A percentile compares a stretch with the other conserved stretches of the same genome.
Evolutionary conservation across 2,888 invertebrate genomes (phyloP).

Genomic region (Blera fallax): DNA sequence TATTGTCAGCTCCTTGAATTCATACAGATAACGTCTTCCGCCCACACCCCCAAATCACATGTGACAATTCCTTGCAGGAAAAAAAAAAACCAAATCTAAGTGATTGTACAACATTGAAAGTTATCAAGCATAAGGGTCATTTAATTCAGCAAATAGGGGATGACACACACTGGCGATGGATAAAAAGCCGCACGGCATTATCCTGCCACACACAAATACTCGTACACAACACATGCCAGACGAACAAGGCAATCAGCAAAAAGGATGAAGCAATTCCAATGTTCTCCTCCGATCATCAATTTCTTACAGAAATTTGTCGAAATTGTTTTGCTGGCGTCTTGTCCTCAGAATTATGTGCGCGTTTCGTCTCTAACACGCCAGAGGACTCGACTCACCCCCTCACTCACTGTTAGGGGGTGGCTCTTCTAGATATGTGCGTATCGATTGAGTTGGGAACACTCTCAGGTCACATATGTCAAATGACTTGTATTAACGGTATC

Average conservation of each 20-base stretch:
- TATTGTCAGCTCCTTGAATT: not conserved
- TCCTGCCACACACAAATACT: conserved; percentile 14
- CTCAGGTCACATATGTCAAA: conserved; percentile 71
- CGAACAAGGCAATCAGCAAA: conserved; percentile 64
- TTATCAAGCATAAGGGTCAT: conserved; percentile 70
- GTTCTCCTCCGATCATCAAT: conserved; percentile 64
- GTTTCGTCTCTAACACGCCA: conserved; percentile 57
- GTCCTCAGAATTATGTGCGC: conserved; percentile 64
- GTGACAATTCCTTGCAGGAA: conserved; percentile 38
- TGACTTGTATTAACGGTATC: conserved; percentile 69
- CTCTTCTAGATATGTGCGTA: not conserved
- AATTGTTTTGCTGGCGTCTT: conserved; percentile 71
- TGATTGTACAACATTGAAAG: conserved; percentile 64
- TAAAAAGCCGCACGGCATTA: conserved; percentile 23
- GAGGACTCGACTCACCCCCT: not conserved
- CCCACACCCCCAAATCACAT: not conserved
- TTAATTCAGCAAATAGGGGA: conserved; percentile 72
- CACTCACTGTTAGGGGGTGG: conserved; percentile 1
- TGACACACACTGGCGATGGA: conserved; percentile 29
- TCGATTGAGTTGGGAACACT: conserved; percentile 28
- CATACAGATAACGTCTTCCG: not conserved
- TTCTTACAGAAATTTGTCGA: conserved; percentile 55
- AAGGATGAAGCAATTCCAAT: conserved; percentile 69
- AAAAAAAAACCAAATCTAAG: conserved; percentile 44
- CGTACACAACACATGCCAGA: not conserved